Evolutionary conservation across 2,113 vertebrate genomes (phyloP).

Genomic region (Sisor rabdophorus): DNA sequence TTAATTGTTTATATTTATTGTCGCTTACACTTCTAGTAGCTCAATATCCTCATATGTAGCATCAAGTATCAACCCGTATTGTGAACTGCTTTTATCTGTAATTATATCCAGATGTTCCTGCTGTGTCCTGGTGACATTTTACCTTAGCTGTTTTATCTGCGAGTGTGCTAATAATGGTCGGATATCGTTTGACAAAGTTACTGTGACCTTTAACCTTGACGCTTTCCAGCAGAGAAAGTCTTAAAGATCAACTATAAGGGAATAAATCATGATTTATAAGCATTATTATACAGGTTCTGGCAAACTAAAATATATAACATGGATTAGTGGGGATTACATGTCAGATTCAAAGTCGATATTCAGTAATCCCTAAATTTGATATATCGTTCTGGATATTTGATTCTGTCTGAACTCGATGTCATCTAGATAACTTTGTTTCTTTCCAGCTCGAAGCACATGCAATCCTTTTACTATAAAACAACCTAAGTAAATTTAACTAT

Average conservation of each 20-base stretch:
- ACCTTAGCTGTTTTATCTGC: constrained; percentile 49
- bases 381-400: background rate
- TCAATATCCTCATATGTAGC: background rate
- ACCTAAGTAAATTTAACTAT: background rate
- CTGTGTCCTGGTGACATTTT: constrained; percentile 60
- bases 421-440: background rate
- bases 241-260: constrained; percentile 8
- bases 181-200: constrained; percentile 49
- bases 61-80: constrained; percentile 5
- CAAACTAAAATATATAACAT: no score
- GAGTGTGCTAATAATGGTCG: constrained; percentile 53
- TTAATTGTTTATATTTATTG: background rate
- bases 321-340: constrained; percentile 48
- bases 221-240: constrained; percentile 10
- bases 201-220: constrained; percentile 32
- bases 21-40: background rate
- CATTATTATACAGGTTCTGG: no score
- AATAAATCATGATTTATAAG: constrained; percentile 32
- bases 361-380: constrained; percentile 31
- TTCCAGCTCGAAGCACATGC: background rate
- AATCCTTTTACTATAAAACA: background rate
- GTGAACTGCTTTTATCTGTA: constrained; percentile 41
- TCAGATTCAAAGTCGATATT: constrained; percentile 50
- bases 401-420: background rate
- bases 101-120: constrained; percentile 60